phyloP scores from a whole-genome alignment of 1,140 invertebrate species.

The Geopemphigus sp. region DNA sequence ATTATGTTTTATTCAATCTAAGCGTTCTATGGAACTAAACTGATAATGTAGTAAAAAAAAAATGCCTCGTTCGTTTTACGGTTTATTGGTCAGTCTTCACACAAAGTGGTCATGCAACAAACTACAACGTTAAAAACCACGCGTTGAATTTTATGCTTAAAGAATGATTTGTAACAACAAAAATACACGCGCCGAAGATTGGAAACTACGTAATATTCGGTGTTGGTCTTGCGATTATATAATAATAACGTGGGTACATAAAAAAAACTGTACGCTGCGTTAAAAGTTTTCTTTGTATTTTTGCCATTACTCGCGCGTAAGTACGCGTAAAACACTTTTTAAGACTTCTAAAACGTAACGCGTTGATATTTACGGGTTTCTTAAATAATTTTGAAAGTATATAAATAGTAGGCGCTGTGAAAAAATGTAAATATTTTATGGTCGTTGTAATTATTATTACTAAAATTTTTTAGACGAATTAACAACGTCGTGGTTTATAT shows the following conservation, averaged over 20 bases:
- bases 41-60: conserved; percentile 18
- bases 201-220: background rate
- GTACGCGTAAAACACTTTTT: no score
- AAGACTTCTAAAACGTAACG: no score
- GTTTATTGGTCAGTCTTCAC: conserved; percentile 37
- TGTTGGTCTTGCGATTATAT: background rate
- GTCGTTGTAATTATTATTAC: no score
- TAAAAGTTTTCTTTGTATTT: background rate
- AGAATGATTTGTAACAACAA: background rate
- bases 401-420: no score
- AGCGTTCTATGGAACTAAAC: conserved; percentile 34
- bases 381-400: no score
- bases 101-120: conserved; percentile 31
- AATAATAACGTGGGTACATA: background rate
- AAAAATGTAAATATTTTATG: no score
- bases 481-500: no score
- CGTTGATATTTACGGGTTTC: no score
- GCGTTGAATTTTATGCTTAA: conserved; percentile 32
- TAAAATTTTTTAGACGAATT: no score
- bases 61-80: conserved; percentile 16
- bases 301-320: background rate
- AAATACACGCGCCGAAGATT: background rate
- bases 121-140: conserved; percentile 16
- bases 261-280: no score
- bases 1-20: conserved; percentile 12